phyloP scores from a whole-genome alignment of 2,888 invertebrate species.

The Lagria hirta region DNA sequence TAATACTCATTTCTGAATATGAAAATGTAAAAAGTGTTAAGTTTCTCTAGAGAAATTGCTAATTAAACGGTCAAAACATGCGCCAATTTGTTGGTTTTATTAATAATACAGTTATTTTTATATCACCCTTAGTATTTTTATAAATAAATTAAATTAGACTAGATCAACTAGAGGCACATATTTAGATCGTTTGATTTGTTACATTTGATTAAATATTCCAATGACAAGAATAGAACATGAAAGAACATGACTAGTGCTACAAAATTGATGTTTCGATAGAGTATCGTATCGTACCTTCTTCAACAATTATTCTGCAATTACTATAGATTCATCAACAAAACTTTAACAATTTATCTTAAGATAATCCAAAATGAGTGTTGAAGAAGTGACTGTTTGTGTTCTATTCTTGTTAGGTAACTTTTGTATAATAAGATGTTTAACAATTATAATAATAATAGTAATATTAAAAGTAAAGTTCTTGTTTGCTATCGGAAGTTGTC shows the following conservation, averaged over 20 bases:
- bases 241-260: slow-evolving; percentile 14
- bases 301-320: slow-evolving; percentile 17
- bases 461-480: too few relatives aligned
- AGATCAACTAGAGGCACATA: slow-evolving; percentile 35
- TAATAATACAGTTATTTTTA: slow-evolving; percentile 35
- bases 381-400: slow-evolving; percentile 19
- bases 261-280: slow-evolving; percentile 20
- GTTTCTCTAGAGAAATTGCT: slow-evolving; percentile 41
- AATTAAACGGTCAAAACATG: slow-evolving; percentile 24
- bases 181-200: slow-evolving; percentile 34
- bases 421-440: slow-evolving; percentile 41
- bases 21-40: slow-evolving; percentile 50
- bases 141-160: slow-evolving; percentile 42
- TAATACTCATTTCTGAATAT: slow-evolving; percentile 49
- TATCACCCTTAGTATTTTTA: slow-evolving; percentile 43
- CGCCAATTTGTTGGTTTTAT: slow-evolving; percentile 17
- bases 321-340: slow-evolving; percentile 22
- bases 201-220: slow-evolving; percentile 28
- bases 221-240: slow-evolving; percentile 27
- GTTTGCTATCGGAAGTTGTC: slow-evolving; percentile 15
- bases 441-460: too few relatives aligned
- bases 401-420: slow-evolving; percentile 36
- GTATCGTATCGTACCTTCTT: slow-evolving; percentile 10
- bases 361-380: slow-evolving; percentile 11
- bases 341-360: slow-evolving; percentile 18